Conservation (phyloP, 2,113 vertebrate genomes). For the Micronisus gabar region DNA sequence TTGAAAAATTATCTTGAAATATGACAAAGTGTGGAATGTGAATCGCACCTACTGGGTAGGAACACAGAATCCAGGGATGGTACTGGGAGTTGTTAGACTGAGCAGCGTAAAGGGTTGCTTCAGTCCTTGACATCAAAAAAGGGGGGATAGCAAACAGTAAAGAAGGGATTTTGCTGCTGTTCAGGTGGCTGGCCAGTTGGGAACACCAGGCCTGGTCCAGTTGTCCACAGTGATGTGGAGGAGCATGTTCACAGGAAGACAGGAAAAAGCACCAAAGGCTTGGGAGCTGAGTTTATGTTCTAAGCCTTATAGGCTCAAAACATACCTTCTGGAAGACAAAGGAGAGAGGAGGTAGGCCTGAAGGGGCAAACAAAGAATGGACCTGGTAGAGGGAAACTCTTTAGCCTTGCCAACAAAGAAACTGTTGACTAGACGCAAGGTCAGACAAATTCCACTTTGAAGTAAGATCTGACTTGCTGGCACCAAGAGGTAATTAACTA, state of each 20-base stretch:
- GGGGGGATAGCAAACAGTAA: not conserved
- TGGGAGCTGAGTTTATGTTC: not conserved
- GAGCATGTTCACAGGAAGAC: not conserved
- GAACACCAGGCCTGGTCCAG: not conserved
- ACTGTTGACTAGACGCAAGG: not conserved
- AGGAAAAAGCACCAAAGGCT: not conserved
- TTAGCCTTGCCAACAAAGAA: not conserved
- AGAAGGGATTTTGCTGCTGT: not conserved
- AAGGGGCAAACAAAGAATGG: not conserved
- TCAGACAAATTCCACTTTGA: not conserved
- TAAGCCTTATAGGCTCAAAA: not conserved
- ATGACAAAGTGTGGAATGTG: not conserved
- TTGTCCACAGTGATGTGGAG: not conserved
- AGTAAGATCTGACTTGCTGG: not conserved
- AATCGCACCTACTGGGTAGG: not conserved
- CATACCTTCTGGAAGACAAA: not conserved
- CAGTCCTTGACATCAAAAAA: not conserved
- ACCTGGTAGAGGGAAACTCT: not conserved
- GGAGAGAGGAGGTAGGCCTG: not conserved
- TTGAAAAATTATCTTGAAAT: not conserved
- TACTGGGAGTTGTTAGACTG: not conserved
- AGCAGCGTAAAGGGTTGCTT: not conserved
- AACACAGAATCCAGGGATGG: not conserved
- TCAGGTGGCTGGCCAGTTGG: fast-evolving
- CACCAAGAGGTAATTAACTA: not conserved